Percentiles rank a stretch among this genome's conserved stretches.
phyloP scores from a whole-genome alignment of 1,140 invertebrate genomes.

The Sarcophaga peregrina region DNA sequence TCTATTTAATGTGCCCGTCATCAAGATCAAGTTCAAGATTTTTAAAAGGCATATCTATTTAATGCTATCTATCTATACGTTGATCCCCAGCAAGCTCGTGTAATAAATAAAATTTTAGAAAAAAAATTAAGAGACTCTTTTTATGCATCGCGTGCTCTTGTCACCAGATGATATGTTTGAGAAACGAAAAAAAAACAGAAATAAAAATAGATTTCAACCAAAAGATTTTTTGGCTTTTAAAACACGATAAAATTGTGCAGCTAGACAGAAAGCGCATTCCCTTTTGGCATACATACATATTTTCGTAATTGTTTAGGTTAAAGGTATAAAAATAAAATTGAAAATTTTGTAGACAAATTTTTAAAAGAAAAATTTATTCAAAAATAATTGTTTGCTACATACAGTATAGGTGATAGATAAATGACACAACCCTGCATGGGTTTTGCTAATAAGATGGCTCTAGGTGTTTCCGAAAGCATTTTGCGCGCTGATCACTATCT shows the following conservation, averaged over 20 bases:
- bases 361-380: too few relatives aligned
- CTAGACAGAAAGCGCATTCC: not conserved
- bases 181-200: not conserved
- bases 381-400: too few relatives aligned
- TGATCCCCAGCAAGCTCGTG: not conserved
- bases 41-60: constrained; percentile 29
- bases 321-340: not conserved
- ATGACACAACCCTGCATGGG: too few relatives aligned
- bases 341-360: too few relatives aligned
- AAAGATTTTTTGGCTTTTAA: not conserved
- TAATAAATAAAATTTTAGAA: constrained; percentile 14
- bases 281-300: not conserved
- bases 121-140: not conserved
- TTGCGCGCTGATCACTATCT: too few relatives aligned
- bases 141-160: constrained; percentile 32
- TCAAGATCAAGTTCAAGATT: constrained; percentile 42
- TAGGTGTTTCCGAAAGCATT: too few relatives aligned
- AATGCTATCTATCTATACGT: constrained; percentile 7
- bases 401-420: too few relatives aligned
- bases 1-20: not conserved
- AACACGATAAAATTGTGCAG: not conserved
- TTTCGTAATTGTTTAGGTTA: not conserved
- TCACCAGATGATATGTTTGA: not conserved
- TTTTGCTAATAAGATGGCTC: too few relatives aligned
- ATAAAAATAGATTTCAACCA: not conserved